phyloP scores from a whole-genome alignment of 2,113 vertebrate species.

The Nibea coibor region DNA sequence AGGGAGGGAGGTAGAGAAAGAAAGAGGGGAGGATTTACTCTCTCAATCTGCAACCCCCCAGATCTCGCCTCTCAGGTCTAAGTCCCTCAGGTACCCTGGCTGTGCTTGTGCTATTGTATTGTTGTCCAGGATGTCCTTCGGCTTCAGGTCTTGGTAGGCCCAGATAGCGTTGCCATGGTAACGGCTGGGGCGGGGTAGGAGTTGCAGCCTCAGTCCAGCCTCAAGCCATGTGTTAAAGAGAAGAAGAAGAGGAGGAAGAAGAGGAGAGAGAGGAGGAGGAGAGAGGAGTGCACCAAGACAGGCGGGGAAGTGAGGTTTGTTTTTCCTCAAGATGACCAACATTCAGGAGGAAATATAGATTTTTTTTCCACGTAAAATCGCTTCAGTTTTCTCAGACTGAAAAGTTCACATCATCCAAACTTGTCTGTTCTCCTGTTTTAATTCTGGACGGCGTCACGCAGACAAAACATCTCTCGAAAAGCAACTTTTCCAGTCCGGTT shows the following conservation, averaged over 20 bases:
- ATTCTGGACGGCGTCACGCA: not conserved
- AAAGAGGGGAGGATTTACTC: conserved; percentile 68
- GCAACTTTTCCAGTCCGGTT: conserved; percentile 58
- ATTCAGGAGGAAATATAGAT: not conserved
- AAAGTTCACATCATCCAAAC: conserved; percentile 24
- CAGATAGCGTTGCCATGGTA: conserved; percentile 84
- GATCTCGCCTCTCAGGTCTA: conserved; percentile 80
- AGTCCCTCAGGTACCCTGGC: conserved; percentile 81
- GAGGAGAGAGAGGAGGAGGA: conserved; percentile 45
- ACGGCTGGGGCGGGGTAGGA: conserved; percentile 78
- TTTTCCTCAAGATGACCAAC: conserved; percentile 49
- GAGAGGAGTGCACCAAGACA: conserved; percentile 44
- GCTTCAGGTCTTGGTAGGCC: conserved; percentile 85
- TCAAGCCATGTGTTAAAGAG: conserved; percentile 75
- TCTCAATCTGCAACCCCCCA: conserved; percentile 64
- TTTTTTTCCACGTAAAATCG: not conserved
- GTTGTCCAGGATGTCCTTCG: conserved; percentile 86
- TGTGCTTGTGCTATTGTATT: conserved; percentile 80
- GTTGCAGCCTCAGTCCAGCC: conserved; percentile 78
- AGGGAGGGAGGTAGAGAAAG: conserved; percentile 47
- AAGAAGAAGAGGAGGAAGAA: conserved; percentile 10
- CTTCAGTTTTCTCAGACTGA: not conserved
- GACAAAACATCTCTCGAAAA: conserved; percentile 25
- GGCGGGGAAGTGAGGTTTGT: conserved; percentile 58
- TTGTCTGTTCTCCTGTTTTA: not conserved